Conservation (phyloP, 2,888 invertebrate species). For the Nymphalis polychloros region DNA sequence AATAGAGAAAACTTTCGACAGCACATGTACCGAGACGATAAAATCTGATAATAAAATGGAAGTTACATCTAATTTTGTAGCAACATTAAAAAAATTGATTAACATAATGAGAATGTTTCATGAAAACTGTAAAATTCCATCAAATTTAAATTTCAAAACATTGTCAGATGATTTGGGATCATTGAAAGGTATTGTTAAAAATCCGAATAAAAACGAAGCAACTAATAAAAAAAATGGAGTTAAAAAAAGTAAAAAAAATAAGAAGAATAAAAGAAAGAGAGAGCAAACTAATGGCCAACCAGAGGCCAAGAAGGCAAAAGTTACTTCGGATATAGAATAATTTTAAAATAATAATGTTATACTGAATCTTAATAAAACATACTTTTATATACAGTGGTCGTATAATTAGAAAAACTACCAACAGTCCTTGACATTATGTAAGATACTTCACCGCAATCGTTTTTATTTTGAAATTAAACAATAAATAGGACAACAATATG, state of each 20-base stretch:
- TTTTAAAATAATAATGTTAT: not conserved
- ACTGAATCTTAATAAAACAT: not conserved
- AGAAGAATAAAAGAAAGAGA: slow-evolving; percentile 65
- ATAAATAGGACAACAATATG: no score
- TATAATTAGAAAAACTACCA: no score
- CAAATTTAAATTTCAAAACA: slow-evolving; percentile 57
- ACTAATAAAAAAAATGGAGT: slow-evolving; percentile 42
- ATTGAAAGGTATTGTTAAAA: slow-evolving; percentile 56
- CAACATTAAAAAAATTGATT: slow-evolving; percentile 78
- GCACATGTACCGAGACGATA: slow-evolving; percentile 64
- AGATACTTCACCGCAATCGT: no score
- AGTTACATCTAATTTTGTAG: slow-evolving; percentile 82
- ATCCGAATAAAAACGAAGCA: slow-evolving; percentile 46
- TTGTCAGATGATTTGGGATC: slow-evolving; percentile 44
- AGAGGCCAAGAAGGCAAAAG: slow-evolving; percentile 53
- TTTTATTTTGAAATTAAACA: no score
- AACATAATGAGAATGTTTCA: slow-evolving; percentile 75
- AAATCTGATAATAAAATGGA: slow-evolving; percentile 60
- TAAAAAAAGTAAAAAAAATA: slow-evolving; percentile 48
- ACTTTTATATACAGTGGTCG: not conserved
- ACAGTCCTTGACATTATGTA: no score
- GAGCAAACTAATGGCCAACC: slow-evolving; percentile 55
- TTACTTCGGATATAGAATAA: slow-evolving; percentile 50
- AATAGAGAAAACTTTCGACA: slow-evolving; percentile 75
- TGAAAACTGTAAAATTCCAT: slow-evolving; percentile 61